These are phyloP conservation scores for Syngnathus rostellatus DNA, from an alignment of 2,797 vertebrate species.

Conservation along the genomic window DNA sequence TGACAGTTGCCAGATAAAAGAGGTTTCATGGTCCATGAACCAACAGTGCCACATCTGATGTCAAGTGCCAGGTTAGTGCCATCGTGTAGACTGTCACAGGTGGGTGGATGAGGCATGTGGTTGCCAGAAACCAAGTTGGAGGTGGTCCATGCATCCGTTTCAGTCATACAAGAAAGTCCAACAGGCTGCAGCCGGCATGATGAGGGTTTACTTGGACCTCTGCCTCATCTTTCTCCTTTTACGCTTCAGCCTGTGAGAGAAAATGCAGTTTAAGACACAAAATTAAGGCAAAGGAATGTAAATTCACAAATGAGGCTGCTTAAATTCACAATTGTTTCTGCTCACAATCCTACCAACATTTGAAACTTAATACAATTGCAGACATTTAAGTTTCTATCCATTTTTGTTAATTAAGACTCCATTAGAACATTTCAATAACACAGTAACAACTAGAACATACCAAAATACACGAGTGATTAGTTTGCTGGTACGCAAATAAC, in stretches of 20 bases:
- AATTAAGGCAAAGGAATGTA: not conserved
- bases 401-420: too few relatives aligned
- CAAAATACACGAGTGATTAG: too few relatives aligned
- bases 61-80: slow-evolving; percentile 29
- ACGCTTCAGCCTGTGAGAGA: slow-evolving; percentile 81
- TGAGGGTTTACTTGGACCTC: slow-evolving; percentile 84
- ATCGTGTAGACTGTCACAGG: slow-evolving; percentile 23
- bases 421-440: too few relatives aligned
- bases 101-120: not conserved
- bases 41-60: slow-evolving; percentile 35
- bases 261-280: not conserved
- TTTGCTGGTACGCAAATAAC: too few relatives aligned
- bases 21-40: slow-evolving; percentile 48
- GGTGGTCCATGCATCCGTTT: slow-evolving; percentile 6
- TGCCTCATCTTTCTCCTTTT: slow-evolving; percentile 98
- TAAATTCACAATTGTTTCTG: too few relatives aligned
- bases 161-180: slow-evolving; percentile 14
- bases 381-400: too few relatives aligned
- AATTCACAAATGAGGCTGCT: not conserved
- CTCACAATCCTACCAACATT: not conserved
- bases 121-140: not conserved
- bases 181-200: slow-evolving; percentile 46
- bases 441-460: too few relatives aligned
- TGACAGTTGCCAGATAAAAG: slow-evolving; percentile 33
- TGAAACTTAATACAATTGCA: too few relatives aligned